phyloP scores from a whole-genome alignment of 2,888 invertebrate genomes.

The Pseudococcus longispinus region DNA sequence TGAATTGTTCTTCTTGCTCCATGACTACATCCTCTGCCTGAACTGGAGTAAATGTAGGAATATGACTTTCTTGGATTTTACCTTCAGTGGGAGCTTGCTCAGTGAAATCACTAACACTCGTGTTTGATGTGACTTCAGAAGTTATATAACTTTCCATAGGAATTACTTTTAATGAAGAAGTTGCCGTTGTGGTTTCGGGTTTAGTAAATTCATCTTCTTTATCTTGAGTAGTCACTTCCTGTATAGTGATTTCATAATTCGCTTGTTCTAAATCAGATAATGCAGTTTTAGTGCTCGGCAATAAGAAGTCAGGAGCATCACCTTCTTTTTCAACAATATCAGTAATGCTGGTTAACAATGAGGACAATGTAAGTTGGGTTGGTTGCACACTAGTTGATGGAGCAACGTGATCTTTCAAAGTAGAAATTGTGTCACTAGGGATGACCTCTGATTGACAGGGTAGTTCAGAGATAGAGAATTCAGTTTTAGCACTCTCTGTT shows the following conservation, averaged over 20 bases:
- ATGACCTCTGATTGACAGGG: slow-evolving; percentile 33
- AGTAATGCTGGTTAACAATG: slow-evolving; percentile 47
- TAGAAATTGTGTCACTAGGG: slow-evolving; percentile 48
- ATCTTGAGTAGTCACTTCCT: slow-evolving; percentile 64
- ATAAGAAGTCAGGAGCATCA: slow-evolving; percentile 13
- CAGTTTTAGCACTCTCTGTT: slow-evolving; percentile 9
- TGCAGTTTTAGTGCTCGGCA: slow-evolving; percentile 56
- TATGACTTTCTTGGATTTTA: slow-evolving; percentile 4
- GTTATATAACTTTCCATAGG: slow-evolving; percentile 64
- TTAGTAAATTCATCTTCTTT: slow-evolving; percentile 62
- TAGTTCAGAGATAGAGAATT: background rate
- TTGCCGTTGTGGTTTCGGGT: slow-evolving; percentile 63
- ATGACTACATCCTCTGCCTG: slow-evolving; percentile 60
- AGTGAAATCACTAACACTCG: slow-evolving; percentile 30
- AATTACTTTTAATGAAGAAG: slow-evolving; percentile 60
- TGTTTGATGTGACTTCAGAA: slow-evolving; percentile 58
- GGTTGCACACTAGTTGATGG: slow-evolving; percentile 63
- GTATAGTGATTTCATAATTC: slow-evolving; percentile 61
- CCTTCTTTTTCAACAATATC: slow-evolving; percentile 55
- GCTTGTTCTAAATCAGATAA: slow-evolving; percentile 62
- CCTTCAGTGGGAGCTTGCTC: slow-evolving; percentile 14
- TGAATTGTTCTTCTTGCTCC: slow-evolving; percentile 62
- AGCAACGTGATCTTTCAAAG: slow-evolving; percentile 56
- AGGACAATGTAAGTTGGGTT: slow-evolving; percentile 64
- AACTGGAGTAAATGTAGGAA: slow-evolving; percentile 36